Conservation (phyloP, 2,113 vertebrate species). For the Chaetura pelagica region DNA sequence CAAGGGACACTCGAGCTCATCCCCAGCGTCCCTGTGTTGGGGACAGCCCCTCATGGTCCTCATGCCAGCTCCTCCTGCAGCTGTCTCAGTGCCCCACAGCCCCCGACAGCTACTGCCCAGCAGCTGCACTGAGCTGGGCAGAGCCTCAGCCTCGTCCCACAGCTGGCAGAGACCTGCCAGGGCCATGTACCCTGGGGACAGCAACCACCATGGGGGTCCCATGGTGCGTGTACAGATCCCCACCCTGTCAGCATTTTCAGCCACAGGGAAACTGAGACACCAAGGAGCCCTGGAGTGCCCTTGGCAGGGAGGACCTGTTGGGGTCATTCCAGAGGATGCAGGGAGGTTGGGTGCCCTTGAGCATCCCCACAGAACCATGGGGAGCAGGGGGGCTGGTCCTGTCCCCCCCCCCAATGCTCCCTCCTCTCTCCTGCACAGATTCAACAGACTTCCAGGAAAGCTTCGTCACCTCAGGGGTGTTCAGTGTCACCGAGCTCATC, state of each 20-base stretch:
- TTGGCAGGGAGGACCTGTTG: not conserved
- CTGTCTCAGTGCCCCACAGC: not conserved
- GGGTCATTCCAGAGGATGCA: not conserved
- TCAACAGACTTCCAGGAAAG: constrained; percentile 95
- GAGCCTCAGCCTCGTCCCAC: not conserved
- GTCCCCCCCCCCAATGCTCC: not conserved
- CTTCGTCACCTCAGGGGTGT: constrained; percentile 96
- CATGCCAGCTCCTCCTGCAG: rapidly evolving
- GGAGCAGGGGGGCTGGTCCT: not conserved
- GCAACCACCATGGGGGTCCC: not conserved
- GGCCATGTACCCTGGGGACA: not conserved
- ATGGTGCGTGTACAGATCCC: not conserved
- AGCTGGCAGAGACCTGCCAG: not conserved
- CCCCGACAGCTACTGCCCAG: not conserved
- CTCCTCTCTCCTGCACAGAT: constrained; percentile 76
- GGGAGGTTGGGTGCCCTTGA: not conserved
- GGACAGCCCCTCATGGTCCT: too few relatives aligned
- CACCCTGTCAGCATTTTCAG: not conserved
- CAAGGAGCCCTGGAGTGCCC: not conserved
- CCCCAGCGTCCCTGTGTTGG: rapidly evolving
- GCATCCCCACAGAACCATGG: not conserved
- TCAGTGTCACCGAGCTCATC: constrained; percentile 97
- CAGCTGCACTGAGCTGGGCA: not conserved
- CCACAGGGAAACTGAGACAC: not conserved
- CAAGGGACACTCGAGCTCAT: not conserved